Evolutionary conservation across 2,797 vertebrate species (phyloP), one percentile per base, ranked within the genome.

Genomic region (Zalophus californianus): DNA sequence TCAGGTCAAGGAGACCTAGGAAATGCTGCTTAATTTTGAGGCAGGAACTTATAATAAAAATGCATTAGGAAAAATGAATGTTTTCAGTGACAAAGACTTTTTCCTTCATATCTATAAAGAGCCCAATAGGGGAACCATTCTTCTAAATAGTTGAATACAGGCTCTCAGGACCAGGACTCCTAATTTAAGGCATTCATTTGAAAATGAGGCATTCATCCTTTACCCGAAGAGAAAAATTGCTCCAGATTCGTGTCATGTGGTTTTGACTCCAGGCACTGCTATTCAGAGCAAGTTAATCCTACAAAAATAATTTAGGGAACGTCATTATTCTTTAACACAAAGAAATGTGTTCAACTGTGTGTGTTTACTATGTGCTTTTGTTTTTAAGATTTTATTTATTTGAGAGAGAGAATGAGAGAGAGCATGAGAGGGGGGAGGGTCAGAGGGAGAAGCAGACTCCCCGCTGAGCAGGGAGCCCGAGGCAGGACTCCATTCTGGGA

Each of bases 1-100:
- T 97, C 94, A 98, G 75, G 91, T 98, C 58, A 98, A 97, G 94
- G 77, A 98, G 82, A 90, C 92, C 97, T 96, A 88, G 96, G 96
- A 98, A 98, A 98, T 97, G 95, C 92, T 97, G 96, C 97, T 98
- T 98, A 98, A 98, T 98, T 98, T 96, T 88, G 91, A 91, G 92
- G 41, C 66, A 96, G 85, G 73, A 96, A 83, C 75, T 92, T 75
- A 72, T 41, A 95, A 84, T 96, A 97, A 93, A 98, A 98, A 98
- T 97, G 91, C 96, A 98, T 97, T 91, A 97, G 88, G 54, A 91
- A 91, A 98, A 98, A 97, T 93, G 93, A 97, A 97, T 98, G 97
- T 97, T 97, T 98, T 95, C 70, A 94, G 79, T 95, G 97, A 97
- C 85, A 96, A 86, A 84, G 86, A 52, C 54, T 96, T 82, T 96